Percentiles rank a stretch among this genome's conserved stretches.
Evolutionary conservation across 2,113 vertebrate genomes (phyloP).

Genomic region (Platichthys stellatus): DNA sequence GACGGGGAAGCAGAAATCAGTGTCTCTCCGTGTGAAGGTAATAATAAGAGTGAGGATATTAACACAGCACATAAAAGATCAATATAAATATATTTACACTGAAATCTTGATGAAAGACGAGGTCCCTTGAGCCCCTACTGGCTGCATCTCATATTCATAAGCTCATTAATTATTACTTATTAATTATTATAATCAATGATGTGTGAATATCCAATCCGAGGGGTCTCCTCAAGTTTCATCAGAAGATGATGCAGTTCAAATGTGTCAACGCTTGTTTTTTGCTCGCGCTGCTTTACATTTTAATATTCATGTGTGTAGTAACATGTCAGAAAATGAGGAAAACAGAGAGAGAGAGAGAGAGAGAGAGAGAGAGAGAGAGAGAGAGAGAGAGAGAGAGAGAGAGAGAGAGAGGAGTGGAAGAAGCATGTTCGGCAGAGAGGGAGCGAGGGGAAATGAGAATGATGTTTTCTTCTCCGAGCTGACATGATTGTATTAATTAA

Average conservation of each 20-base stretch:
- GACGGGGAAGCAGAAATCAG: conserved; percentile 8
- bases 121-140: conserved; percentile 14
- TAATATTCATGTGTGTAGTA: conserved; percentile 12
- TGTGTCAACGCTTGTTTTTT: conserved; percentile 10
- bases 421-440: conserved; percentile 4
- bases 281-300: conserved; percentile 7
- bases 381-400: not conserved
- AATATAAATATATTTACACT: conserved; percentile 43
- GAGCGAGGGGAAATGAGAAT: conserved; percentile 50
- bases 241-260: conserved; percentile 1
- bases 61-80: conserved; percentile 17
- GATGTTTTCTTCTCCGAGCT: conserved; percentile 50
- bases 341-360: not conserved
- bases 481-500: too few relatives aligned
- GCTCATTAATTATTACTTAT: conserved; percentile 65
- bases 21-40: not conserved
- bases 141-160: conserved; percentile 54
- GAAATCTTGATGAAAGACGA: conserved; percentile 30
- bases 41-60: conserved; percentile 27
- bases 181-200: conserved; percentile 25
- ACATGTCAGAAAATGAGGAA: not conserved
- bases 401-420: not conserved
- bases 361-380: too few relatives aligned
- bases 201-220: conserved; percentile 30
- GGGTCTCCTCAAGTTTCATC: conserved; percentile 11